Evolutionary conservation across 2,113 vertebrate species (phyloP), one percentile per base, ranked within the genome.

Genomic region (Urocynchramus pylzowi): DNA sequence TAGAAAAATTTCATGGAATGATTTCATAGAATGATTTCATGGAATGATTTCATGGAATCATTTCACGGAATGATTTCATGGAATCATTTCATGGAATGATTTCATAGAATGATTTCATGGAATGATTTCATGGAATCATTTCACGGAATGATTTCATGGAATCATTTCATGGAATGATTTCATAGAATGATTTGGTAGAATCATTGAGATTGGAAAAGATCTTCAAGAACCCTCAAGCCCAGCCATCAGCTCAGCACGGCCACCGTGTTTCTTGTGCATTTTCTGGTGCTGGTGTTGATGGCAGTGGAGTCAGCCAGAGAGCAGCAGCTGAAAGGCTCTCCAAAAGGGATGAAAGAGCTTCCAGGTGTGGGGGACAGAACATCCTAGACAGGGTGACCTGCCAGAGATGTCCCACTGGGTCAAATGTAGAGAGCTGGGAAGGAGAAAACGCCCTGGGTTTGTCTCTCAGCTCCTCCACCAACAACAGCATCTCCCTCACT

Each of bases 121-220:
- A 15, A 64, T 16, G 0, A 42, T 10, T n/a, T 31, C 2, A 44
- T 1, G 0, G 15, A 35, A 54, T 31, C 0, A 35, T 53, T 44
- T 11, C 1, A 22, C 1, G 0, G 20, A 35, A 45, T 37, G 0
- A 37, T 26, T 37, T 37, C 0, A 56, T 2, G 0, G 47, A 53
- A 35, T 23, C 0, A 35, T 17, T 30, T 44, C 3, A n/a, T 1
- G 0, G 35, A 50, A 77, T 50, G 0, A 44, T 44, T 41, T n/a
- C 16, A 57, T 1, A 0, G 19, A 47, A 26, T 13, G 35, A 60
- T 61, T 41, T 61, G 26, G 53, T 7, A 3, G 59, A 65, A 24
- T 35, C 2, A 49, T 14, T 20, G 28, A 13, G 12, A 33, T 1
- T 63, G 71, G 64, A 49, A 49, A 56, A 63, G 18, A 5, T 19